These are phyloP conservation scores for Lordiphosa clarofinis DNA, from an alignment of 1,140 invertebrate genomes.

Conservation along the genomic window DNA sequence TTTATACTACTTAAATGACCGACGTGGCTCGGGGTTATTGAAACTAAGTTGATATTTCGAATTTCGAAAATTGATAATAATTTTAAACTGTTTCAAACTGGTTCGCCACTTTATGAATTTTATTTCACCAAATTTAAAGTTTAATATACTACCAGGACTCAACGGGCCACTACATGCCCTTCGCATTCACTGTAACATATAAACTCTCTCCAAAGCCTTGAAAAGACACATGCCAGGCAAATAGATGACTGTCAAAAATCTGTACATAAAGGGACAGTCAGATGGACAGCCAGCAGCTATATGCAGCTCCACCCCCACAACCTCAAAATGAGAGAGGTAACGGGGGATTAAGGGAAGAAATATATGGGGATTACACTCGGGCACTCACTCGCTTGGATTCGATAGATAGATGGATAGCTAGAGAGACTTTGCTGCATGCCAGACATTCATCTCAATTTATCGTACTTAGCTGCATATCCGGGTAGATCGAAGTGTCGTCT, in stretches of 20 bases:
- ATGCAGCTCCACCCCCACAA: constrained; percentile 36
- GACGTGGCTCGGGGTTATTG: too few species aligned
- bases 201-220: too few species aligned
- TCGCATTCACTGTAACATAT: too few species aligned
- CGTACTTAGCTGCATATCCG: constrained; percentile 55
- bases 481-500: constrained; percentile 65
- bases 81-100: too few species aligned
- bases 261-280: constrained; percentile 23
- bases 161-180: too few species aligned
- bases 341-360: constrained; percentile 12
- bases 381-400: constrained; percentile 3
- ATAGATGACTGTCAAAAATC: constrained; percentile 24
- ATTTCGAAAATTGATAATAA: too few species aligned
- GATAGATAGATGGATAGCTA: constrained; percentile 35
- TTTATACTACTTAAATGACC: background rate
- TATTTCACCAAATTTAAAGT: too few species aligned
- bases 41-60: too few species aligned
- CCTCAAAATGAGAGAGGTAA: constrained; percentile 16
- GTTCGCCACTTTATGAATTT: too few species aligned
- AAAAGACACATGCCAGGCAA: too few species aligned
- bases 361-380: constrained; percentile 11
- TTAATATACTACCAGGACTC: too few species aligned
- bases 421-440: constrained; percentile 43
- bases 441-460: constrained; percentile 76
- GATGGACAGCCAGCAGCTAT: constrained; percentile 60